Conservation (phyloP, 2,797 vertebrate species). For the Lateolabrax maculatus region DNA sequence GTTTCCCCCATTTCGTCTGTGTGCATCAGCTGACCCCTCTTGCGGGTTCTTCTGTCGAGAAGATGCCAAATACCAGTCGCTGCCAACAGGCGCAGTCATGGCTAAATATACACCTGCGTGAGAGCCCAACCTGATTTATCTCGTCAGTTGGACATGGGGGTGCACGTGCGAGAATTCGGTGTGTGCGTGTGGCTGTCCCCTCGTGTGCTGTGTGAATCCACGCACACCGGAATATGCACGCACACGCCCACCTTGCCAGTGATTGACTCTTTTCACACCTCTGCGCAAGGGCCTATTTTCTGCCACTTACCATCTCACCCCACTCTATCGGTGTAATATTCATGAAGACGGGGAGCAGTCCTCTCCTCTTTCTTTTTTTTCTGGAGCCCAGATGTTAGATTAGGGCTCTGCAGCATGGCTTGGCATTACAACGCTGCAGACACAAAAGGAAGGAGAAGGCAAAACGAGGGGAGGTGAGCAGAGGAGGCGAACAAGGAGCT, state of each 20-base stretch:
- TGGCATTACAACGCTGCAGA: slow-evolving; percentile 53
- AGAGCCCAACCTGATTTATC: slow-evolving; percentile 53
- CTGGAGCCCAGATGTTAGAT: slow-evolving; percentile 67
- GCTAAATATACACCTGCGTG: slow-evolving; percentile 74
- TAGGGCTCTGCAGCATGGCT: slow-evolving; percentile 44
- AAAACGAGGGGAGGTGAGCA: slow-evolving; percentile 5
- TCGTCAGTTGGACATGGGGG: slow-evolving; percentile 13
- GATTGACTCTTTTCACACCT: slow-evolving; percentile 55
- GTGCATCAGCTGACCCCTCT: slow-evolving; percentile 59
- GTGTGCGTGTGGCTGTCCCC: not conserved
- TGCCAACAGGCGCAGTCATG: slow-evolving; percentile 49
- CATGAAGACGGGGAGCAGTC: slow-evolving; percentile 46
- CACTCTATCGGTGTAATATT: slow-evolving; percentile 54
- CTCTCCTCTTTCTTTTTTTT: slow-evolving; percentile 39
- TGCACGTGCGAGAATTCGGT: slow-evolving; percentile 16
- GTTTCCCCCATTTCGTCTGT: slow-evolving; percentile 20
- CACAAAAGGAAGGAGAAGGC: slow-evolving; percentile 34
- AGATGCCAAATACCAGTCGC: slow-evolving; percentile 72
- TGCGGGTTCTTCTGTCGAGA: slow-evolving; percentile 60
- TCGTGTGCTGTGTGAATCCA: not conserved
- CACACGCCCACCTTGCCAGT: not conserved
- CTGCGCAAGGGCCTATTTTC: slow-evolving; percentile 59
- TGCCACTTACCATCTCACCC: slow-evolving; percentile 42
- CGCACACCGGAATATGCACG: slow-evolving; percentile 2
- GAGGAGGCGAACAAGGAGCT: slow-evolving; percentile 2